Conservation (phyloP, 2,113 vertebrate species). For the Chaetodon trifascialis region DNA sequence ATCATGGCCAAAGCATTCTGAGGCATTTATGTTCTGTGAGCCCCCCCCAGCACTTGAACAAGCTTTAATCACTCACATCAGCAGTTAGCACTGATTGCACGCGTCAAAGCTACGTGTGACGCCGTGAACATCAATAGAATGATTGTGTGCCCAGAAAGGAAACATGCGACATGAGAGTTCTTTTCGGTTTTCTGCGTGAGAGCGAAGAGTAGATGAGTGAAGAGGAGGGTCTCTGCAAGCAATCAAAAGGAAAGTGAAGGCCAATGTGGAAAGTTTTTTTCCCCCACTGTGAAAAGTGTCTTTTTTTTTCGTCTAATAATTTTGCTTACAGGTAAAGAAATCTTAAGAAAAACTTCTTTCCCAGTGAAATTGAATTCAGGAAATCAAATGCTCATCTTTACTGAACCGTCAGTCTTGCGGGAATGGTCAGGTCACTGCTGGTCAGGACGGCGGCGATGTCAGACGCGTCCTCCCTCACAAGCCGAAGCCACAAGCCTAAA, state of each 20-base stretch:
- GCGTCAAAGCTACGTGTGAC: neutral
- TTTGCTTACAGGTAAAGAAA: neutral
- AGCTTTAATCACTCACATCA: conserved; percentile 32
- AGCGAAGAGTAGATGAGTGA: neutral
- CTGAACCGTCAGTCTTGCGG: neutral
- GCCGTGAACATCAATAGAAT: conserved; percentile 5
- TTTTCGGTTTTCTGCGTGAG: neutral
- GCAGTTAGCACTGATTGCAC: neutral
- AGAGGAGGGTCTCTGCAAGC: neutral
- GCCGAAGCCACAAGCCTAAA: conserved; percentile 1
- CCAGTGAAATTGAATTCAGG: neutral
- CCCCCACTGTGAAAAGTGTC: neutral
- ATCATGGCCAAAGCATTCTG: neutral
- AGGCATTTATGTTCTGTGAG: too few species aligned
- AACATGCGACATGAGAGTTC: neutral
- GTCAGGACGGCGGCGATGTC: neutral
- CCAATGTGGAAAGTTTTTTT: neutral
- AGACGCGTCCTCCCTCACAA: conserved; percentile 13
- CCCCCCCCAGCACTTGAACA: neutral
- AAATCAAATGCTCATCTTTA: neutral
- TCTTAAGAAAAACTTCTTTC: neutral
- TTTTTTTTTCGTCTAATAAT: neutral
- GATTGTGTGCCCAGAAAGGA: neutral
- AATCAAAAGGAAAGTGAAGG: neutral
- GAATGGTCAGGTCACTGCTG: conserved; percentile 7